Evolutionary conservation across 2,797 vertebrate species (phyloP), one percentile per base, ranked within the genome.

Genomic region (Ptychobarbus kaznakovi): DNA sequence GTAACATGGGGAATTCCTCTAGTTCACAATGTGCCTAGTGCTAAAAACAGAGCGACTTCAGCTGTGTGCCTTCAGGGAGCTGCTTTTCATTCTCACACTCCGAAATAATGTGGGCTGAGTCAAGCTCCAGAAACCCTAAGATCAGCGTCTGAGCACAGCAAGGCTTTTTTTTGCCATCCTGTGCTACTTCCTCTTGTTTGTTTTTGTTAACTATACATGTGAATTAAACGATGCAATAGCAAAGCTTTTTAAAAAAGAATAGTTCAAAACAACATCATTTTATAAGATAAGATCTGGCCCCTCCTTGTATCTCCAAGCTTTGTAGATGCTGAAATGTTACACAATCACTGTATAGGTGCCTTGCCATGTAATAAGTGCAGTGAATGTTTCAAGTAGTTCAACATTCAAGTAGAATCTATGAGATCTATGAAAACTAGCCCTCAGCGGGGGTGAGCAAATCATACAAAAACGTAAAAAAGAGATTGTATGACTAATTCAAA

Each of bases 61-160:
- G 79, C 86, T 79, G 72, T 74, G 79, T 65, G 85, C 40, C 51
- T 44, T 68, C 35, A 87, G 86, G 89, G 87, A 90, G 80, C 84
- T 82, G 88, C 88, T 93, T 93, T 91, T 92, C 44, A 80, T 93
- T 94, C 92, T 91, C 93, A 92, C 91, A 91, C 86, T 80, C 63
- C 53, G 79, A 68, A 80, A 80, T 18, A 80, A 7, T 35, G 44
- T 68, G 12, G 28, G 63, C 44, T 16, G 44, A 51, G 63, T 80
- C 44, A n/a, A 80, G 78, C 63, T 66, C 28, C 63, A 38, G 61
- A 80, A 66, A 53, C 61, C 61, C 66, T 25, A 61, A 69, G 49
- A 46, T 79, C 40, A 58, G 63, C 7, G 11, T 32, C 20, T 38
- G 46, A 61, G 51, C 38, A 72, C 51, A 56, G 51, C 5, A 44